phyloP scores from a whole-genome alignment of 2,888 invertebrate species.

The Lypha dubia region DNA sequence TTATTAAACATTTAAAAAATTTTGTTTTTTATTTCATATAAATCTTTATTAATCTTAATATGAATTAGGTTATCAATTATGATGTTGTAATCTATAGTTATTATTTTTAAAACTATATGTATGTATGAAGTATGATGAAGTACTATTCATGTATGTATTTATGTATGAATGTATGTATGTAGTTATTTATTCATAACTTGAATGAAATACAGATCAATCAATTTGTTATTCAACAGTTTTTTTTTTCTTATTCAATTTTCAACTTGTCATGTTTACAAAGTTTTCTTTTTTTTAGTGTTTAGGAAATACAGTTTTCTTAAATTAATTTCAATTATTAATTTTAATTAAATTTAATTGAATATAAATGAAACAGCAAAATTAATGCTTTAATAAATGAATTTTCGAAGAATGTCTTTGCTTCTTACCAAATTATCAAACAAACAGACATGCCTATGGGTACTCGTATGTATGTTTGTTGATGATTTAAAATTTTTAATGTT shows the following conservation, averaged over 20 bases:
- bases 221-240: not conserved
- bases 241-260: not conserved
- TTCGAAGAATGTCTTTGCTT: not conserved
- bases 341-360: not conserved
- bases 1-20: constrained; percentile 72
- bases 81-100: not conserved
- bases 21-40: constrained; percentile 52
- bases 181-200: constrained; percentile 10
- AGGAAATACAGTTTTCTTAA: constrained; percentile 6
- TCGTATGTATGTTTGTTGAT: not conserved
- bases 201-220: constrained; percentile 10
- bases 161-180: constrained; percentile 8
- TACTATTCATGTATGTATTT: too few relatives aligned
- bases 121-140: constrained; percentile 13
- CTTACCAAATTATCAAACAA: not conserved
- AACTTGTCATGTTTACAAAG: not conserved
- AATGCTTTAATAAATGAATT: constrained; percentile 17
- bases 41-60: constrained; percentile 46
- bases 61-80: constrained; percentile 46
- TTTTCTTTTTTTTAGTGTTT: not conserved
- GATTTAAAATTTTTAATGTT: not conserved
- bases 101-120: constrained; percentile 10
- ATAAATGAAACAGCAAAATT: not conserved
- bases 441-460: not conserved
- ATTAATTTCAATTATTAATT: constrained; percentile 8